Base-by-base conservation (phyloP, 92 coral and sea anemone species). In the Epizoanthus ramosus region DNA sequence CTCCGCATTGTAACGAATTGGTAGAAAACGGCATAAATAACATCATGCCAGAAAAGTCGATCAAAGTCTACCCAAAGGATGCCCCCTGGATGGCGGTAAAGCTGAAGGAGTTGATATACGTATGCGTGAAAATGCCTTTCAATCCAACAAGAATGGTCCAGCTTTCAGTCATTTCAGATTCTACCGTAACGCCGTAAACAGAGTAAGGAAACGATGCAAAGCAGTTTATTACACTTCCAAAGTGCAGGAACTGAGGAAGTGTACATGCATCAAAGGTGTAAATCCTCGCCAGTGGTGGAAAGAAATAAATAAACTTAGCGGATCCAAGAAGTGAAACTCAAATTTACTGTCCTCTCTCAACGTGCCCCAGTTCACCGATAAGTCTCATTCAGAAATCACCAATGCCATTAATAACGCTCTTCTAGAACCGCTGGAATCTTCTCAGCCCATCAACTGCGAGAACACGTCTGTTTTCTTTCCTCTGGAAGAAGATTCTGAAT, bases 121-220 rank as follows among this genome's bases (percentile, higher is more conserved):
- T 4, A 65, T 65, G 71, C 35, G 71, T 3, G 5, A 23, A 15
- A 15, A 23, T 9, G 71, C 37, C 37, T 21, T 65, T 65, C 71
- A 65, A 8, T 21, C 71, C 37, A 65, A 23, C 15, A 21, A 3
- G 2, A 13, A 65, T 39, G 28, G 71, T 65, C 60, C n/a, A 17
- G n/a, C 13, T 12, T 56, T 12, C n/a, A 56, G n/a, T n/a, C n/a
- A n/a, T n/a, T n/a, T n/a, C n/a, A n/a, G n/a, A 33, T 61, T 79
- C 69, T 58, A 79, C 71, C 83, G 83, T 60, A 79, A 79, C 31
- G 71, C 83, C 12, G 83, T 79, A 16, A 79, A 79, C 43, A 79
- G 37, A 68, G 83, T 57, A 79, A 79, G 68, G 83, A 79, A 79
- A 57, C 61, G 68, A 79, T 23, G 71, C 43, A 79, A 79, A 79